These are phyloP conservation scores for Antheraea pernyi DNA, from an alignment of 1,140 invertebrate species.

Conservation along the genomic window DNA sequence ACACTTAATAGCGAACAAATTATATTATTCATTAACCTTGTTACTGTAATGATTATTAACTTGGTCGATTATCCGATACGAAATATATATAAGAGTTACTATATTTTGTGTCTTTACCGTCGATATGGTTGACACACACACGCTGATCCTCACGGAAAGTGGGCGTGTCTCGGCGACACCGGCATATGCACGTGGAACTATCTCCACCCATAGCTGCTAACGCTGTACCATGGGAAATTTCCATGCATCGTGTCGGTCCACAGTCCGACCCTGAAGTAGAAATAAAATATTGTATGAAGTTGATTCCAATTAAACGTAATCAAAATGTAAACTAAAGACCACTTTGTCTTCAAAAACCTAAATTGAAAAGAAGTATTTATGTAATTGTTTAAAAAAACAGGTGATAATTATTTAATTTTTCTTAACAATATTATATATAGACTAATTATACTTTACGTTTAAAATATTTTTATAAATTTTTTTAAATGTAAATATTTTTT, in stretches of 20 bases:
- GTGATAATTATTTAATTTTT: too few species aligned
- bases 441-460: too few species aligned
- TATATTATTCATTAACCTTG: too few species aligned
- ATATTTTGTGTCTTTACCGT: slow-evolving; percentile 57
- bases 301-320: neutral
- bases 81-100: too few species aligned
- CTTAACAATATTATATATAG: too few species aligned
- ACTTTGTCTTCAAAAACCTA: neutral
- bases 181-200: slow-evolving; percentile 67
- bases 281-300: neutral
- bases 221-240: slow-evolving; percentile 70
- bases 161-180: slow-evolving; percentile 73
- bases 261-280: slow-evolving; percentile 63
- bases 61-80: too few species aligned
- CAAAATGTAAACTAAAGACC: neutral
- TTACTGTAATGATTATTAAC: too few species aligned
- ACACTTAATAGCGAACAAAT: too few species aligned
- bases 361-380: too few species aligned
- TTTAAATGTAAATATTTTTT: too few species aligned
- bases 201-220: slow-evolving; percentile 50
- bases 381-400: too few species aligned
- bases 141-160: slow-evolving; percentile 79
- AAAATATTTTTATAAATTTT: too few species aligned
- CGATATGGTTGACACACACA: slow-evolving; percentile 77
- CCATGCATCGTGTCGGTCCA: slow-evolving; percentile 71